phyloP scores from a whole-genome alignment of 2,888 invertebrate species.

The Noctua janthina region DNA sequence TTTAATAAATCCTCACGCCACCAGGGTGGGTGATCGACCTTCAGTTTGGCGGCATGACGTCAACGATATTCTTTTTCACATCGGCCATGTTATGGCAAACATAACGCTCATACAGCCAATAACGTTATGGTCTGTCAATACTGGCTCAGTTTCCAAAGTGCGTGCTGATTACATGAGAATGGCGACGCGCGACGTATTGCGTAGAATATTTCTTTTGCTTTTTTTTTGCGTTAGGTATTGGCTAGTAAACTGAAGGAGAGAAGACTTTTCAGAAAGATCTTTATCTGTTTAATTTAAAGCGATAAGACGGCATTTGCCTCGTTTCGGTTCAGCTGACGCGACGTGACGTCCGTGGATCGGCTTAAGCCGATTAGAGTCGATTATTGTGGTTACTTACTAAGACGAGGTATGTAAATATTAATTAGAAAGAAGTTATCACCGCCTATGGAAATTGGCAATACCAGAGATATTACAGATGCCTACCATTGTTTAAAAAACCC shows the following conservation, averaged over 20 bases:
- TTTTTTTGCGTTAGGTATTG: background rate
- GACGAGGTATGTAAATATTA: background rate
- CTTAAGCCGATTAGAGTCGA: background rate
- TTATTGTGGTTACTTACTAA: background rate
- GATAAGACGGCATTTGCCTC: background rate
- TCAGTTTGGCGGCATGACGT: conserved; percentile 51
- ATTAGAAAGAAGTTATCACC: background rate
- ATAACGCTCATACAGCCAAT: conserved; percentile 53
- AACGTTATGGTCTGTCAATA: conserved; percentile 57
- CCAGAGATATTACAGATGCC: background rate
- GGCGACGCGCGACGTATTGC: background rate
- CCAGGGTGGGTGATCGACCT: conserved; percentile 41
- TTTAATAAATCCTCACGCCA: background rate
- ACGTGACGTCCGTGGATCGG: background rate
- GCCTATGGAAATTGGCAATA: background rate
- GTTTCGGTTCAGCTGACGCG: background rate
- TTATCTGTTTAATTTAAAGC: background rate
- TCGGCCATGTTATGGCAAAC: conserved; percentile 50
- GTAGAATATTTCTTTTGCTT: background rate
- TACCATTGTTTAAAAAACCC: background rate
- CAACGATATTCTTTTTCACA: conserved; percentile 55
- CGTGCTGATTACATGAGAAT: conserved; percentile 45
- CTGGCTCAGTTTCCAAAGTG: conserved; percentile 46
- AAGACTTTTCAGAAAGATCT: background rate
- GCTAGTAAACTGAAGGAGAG: background rate